These are phyloP conservation scores for Iguana delicatissima DNA, from an alignment of 2,797 vertebrate genomes.

Conservation along the genomic window DNA sequence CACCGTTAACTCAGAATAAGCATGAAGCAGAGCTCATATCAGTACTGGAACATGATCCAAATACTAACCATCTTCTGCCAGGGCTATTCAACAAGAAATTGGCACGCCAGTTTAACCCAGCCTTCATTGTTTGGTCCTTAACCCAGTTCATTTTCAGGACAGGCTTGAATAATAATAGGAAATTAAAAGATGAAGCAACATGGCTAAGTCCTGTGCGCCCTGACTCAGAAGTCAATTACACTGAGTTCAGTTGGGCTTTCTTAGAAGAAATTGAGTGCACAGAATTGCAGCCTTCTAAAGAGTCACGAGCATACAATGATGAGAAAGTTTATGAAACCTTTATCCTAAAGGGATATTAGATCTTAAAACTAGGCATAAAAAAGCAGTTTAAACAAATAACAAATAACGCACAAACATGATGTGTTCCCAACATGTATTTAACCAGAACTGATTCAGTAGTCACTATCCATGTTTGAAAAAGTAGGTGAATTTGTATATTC, in stretches of 20 bases:
- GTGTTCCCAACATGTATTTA: too few species aligned
- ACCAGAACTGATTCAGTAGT: too few species aligned
- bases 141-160: neutral
- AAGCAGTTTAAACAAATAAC: too few species aligned
- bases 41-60: neutral
- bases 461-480: too few species aligned
- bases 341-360: too few species aligned
- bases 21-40: neutral
- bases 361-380: too few species aligned
- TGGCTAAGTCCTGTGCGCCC: neutral
- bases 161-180: neutral
- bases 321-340: too few species aligned
- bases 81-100: neutral
- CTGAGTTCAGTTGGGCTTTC: neutral
- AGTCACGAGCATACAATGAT: too few species aligned
- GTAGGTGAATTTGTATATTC: too few species aligned
- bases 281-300: too few species aligned
- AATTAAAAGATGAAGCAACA: neutral
- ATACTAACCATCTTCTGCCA: neutral
- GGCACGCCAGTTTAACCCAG: neutral
- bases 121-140: too few species aligned
- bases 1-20: neutral
- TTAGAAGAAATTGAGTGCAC: neutral
- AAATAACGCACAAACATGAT: too few species aligned
- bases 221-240: conserved; percentile 15